phyloP scores from a whole-genome alignment of 2,888 invertebrate genomes.

The Torymus aiolomorphi region DNA sequence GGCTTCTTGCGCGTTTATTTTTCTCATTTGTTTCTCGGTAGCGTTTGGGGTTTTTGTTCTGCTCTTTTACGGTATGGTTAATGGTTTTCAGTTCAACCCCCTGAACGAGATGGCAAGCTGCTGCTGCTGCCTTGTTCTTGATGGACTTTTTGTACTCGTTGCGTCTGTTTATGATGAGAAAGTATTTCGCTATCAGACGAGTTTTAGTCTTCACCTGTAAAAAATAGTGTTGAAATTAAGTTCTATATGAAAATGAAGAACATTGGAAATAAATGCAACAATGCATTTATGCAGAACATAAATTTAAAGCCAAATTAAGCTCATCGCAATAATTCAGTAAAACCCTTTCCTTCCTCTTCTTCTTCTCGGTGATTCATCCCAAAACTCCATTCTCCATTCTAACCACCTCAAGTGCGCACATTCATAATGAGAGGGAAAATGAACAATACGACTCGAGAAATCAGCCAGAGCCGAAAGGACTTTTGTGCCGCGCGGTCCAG shows the following conservation, averaged over 20 bases:
- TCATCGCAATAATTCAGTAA: background rate
- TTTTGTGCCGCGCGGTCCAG: conserved; percentile 8
- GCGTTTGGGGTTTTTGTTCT: background rate
- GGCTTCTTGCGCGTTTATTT: background rate
- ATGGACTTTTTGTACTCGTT: too few relatives aligned
- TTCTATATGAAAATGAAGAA: too few relatives aligned
- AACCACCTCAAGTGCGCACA: conserved; percentile 2
- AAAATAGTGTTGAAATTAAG: too few relatives aligned
- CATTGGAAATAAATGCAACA: too few relatives aligned
- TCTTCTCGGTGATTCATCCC: too few relatives aligned
- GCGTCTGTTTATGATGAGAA: too few relatives aligned
- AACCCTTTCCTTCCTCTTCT: background rate
- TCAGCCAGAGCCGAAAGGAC: conserved; percentile 27
- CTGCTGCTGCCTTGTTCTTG: too few relatives aligned
- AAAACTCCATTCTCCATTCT: background rate
- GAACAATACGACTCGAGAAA: conserved; percentile 7
- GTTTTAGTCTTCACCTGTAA: too few relatives aligned
- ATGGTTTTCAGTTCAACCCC: background rate
- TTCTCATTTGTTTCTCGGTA: conserved; percentile 10
- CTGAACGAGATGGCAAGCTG: background rate
- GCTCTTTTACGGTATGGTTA: too few relatives aligned
- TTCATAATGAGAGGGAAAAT: conserved; percentile 21
- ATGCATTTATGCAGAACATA: too few relatives aligned
- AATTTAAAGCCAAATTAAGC: too few relatives aligned
- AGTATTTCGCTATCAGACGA: too few relatives aligned